Evolutionary conservation across 2,888 invertebrate genomes (phyloP), one percentile per base, ranked within the genome.

Genomic region (Aphidoletes aphidimyza): DNA sequence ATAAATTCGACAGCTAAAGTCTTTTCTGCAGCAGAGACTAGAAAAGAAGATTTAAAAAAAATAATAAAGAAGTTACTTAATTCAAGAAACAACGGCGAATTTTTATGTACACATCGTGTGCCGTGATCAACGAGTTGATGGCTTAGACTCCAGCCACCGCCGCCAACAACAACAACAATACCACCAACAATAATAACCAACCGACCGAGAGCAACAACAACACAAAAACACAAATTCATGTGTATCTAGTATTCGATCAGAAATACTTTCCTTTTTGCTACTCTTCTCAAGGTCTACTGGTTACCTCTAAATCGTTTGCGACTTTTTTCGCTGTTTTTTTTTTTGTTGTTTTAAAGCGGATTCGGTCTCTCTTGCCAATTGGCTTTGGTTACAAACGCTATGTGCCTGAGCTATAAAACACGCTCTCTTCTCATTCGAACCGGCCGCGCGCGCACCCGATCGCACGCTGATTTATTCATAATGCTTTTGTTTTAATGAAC

Each of bases 211-310:
- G 30, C 5, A 26, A 69, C 14, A 69, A 14, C 2, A 19, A 11
- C 11, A 47, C 11, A 19, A 11, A 47, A 6, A 47, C 17, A 6
- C 47, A 17, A 11, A 47, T 47, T 47, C 47, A 11, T 17, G 11
- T 14, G 30, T 30, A 69, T 69, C 69, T 69, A 69, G 69, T 69
- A 54, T 69, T 69, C 69, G 69, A 69, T 69, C 69, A 69, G 69
- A 69, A 69, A 69, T 69, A 69, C 69, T 69, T 69, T 69, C 69
- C 26, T 69, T 54, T 54, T 54, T 69, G 30, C 69, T 69, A 54
- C 54, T 54, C 22, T 54, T 69, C 69, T 69, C 69, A 69, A 69
- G 69, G 69, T 69, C 69, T 69, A 69, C 69, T 69, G 69, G 69
- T 30, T 69, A 69, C 69, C 69, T 69, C 69, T 34, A 69, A 69